phyloP scores from a whole-genome alignment of 2,888 invertebrate species.

The Orgyia antiqua region DNA sequence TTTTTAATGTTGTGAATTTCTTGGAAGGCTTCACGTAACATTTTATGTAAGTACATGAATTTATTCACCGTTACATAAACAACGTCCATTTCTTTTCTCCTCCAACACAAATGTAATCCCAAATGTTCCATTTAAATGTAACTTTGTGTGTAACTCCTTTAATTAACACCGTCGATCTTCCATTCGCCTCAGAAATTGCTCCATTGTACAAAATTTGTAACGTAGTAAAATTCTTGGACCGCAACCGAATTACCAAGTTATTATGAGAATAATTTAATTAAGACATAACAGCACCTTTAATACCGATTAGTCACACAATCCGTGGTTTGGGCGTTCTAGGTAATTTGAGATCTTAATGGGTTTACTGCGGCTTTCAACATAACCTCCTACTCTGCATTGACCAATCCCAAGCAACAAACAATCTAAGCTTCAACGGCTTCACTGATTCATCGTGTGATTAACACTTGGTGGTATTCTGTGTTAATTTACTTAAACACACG shows the following conservation, averaged over 20 bases:
- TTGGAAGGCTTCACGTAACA: too few species aligned
- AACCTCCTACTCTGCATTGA: constrained; percentile 56
- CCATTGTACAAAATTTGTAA: constrained; percentile 70
- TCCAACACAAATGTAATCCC: constrained; percentile 26
- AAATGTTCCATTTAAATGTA: constrained; percentile 34
- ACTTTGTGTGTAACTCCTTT: constrained; percentile 48
- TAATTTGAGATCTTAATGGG: constrained; percentile 71
- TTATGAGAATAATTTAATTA: constrained; percentile 74
- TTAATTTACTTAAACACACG: constrained; percentile 28
- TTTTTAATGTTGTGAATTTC: too few species aligned
- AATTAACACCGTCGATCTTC: constrained; percentile 60
- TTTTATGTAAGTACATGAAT: too few species aligned
- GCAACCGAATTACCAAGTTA: constrained; percentile 56
- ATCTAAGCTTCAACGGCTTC: constrained; percentile 54
- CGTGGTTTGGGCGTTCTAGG: constrained; percentile 68
- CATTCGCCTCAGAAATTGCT: constrained; percentile 63
- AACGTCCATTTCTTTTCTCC: constrained; percentile 13
- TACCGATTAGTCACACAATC: constrained; percentile 74
- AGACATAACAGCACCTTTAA: constrained; percentile 72
- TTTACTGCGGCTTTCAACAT: constrained; percentile 60
- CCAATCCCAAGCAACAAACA: constrained; percentile 53
- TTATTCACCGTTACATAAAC: too few species aligned
- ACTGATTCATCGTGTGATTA: constrained; percentile 53
- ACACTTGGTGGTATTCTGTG: constrained; percentile 52
- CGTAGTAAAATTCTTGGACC: constrained; percentile 62